A percentile compares a stretch with the other conserved stretches of the same genome.
phyloP scores from a whole-genome alignment of 2,797 vertebrate genomes.

The Natrix natrix region DNA sequence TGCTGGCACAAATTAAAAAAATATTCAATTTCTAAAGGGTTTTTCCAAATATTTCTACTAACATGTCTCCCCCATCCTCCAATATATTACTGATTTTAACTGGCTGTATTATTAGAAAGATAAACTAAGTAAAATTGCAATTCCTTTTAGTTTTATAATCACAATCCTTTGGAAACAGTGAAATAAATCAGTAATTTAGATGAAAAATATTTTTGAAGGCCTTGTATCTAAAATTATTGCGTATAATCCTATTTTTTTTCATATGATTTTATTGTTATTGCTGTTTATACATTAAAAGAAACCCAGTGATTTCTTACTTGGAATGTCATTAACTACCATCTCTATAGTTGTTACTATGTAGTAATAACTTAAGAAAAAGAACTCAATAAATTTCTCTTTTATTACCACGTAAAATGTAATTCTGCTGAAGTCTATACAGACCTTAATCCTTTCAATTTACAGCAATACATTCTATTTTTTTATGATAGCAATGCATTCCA shows the following conservation, averaged over 20 bases:
- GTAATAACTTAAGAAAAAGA: background rate
- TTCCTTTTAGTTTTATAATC: background rate
- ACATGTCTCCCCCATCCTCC: background rate
- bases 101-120: background rate
- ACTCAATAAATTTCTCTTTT: background rate
- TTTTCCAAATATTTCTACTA: background rate
- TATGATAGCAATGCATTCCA: background rate
- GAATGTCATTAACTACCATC: background rate
- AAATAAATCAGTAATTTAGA: background rate
- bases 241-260: background rate
- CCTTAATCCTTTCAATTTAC: background rate
- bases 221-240: background rate
- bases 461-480: background rate
- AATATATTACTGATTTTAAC: background rate
- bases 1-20: background rate
- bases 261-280: background rate
- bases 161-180: background rate
- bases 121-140: background rate
- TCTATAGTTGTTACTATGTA: background rate
- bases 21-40: conserved; percentile 49
- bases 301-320: background rate
- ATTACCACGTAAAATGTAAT: background rate
- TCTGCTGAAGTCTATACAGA: background rate
- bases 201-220: background rate
- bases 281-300: background rate